phyloP scores from a whole-genome alignment of 2,888 invertebrate species.

The Toxonevra muliebris region DNA sequence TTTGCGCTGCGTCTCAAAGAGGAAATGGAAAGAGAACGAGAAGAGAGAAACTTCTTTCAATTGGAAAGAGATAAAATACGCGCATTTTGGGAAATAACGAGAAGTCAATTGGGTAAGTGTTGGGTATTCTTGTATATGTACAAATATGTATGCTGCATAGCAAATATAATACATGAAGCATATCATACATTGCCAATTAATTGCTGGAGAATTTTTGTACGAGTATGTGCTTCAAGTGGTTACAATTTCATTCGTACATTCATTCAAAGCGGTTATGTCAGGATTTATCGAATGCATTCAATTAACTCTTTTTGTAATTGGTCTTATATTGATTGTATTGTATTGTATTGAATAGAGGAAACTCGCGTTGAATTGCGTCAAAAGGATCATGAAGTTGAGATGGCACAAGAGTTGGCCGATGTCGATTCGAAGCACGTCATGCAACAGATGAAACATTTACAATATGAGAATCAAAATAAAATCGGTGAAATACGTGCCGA shows the following conservation, averaged over 20 bases:
- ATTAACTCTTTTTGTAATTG: too few relatives aligned
- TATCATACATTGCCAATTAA: too few relatives aligned
- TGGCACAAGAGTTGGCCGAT: slow-evolving; percentile 86
- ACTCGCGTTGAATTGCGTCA: slow-evolving; percentile 69
- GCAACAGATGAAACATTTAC: slow-evolving; percentile 91
- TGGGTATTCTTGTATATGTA: too few relatives aligned
- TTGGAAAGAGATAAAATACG: slow-evolving; percentile 92
- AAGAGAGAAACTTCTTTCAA: slow-evolving; percentile 95
- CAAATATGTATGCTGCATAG: too few relatives aligned
- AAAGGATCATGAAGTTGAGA: slow-evolving; percentile 88
- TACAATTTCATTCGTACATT: too few relatives aligned
- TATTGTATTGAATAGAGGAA: slow-evolving; percentile 53
- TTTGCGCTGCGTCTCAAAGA: slow-evolving; percentile 87
- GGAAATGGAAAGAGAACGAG: slow-evolving; percentile 92
- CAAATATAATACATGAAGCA: too few relatives aligned
- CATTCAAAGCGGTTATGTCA: too few relatives aligned
- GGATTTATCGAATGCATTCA: too few relatives aligned
- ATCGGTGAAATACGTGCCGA: slow-evolving; percentile 87
- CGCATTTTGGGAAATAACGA: slow-evolving; percentile 95
- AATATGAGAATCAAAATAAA: slow-evolving; percentile 89
- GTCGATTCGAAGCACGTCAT: slow-evolving; percentile 87
- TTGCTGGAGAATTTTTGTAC: too few relatives aligned
- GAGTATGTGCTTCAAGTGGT: too few relatives aligned
- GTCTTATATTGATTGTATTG: not conserved
- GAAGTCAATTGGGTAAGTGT: slow-evolving; percentile 83